Evolutionary conservation across 2,888 invertebrate genomes (phyloP).

Genomic region (Synergus gifuensis): DNA sequence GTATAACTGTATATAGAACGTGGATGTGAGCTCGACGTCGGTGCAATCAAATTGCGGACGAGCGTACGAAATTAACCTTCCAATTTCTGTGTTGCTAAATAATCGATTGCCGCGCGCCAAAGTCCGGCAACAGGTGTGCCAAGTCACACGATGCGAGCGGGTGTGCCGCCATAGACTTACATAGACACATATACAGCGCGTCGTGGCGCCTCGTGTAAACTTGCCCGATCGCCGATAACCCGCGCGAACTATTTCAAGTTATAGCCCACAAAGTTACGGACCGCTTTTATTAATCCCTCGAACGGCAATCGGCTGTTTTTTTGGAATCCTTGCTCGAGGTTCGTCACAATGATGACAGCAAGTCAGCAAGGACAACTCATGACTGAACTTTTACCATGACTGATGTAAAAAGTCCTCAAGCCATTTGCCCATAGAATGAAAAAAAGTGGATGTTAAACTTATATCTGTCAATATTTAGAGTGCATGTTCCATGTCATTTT

Average conservation of each 20-base stretch:
- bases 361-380: not conserved
- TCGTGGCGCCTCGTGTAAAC: slow-evolving; percentile 62
- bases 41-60: slow-evolving; percentile 67
- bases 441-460: too few relatives aligned
- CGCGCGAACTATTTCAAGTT: slow-evolving; percentile 68
- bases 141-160: slow-evolving; percentile 60
- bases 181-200: slow-evolving; percentile 11
- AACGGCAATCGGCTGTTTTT: slow-evolving; percentile 17
- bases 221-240: slow-evolving; percentile 68
- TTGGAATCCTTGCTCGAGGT: not conserved
- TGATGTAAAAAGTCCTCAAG: not conserved
- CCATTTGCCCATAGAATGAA: not conserved
- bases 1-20: slow-evolving; percentile 52
- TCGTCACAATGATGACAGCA: not conserved
- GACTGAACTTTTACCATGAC: not conserved
- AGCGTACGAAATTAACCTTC: slow-evolving; percentile 72
- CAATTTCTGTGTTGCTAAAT: slow-evolving; percentile 73
- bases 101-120: slow-evolving; percentile 71
- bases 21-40: slow-evolving; percentile 53
- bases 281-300: slow-evolving; percentile 66
- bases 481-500: too few relatives aligned
- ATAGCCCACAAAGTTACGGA: slow-evolving; percentile 63
- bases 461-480: too few relatives aligned
- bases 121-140: slow-evolving; percentile 70
- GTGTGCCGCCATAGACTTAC: slow-evolving; percentile 24